These are phyloP conservation scores for Corapipo altera DNA, from an alignment of 2,113 vertebrate genomes.

Conservation along the genomic window DNA sequence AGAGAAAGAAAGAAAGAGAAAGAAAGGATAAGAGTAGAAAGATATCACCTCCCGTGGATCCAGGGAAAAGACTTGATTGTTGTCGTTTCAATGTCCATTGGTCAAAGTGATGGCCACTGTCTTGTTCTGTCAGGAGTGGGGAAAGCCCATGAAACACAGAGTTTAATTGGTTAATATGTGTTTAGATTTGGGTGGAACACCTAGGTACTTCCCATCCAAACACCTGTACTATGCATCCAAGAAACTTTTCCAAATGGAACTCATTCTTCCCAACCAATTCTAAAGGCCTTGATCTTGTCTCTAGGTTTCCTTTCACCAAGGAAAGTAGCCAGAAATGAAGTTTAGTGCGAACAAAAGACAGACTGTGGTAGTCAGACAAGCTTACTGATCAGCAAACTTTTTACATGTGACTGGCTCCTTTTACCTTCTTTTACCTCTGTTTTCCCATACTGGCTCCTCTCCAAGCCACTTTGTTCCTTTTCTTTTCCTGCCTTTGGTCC, in stretches of 20 bases:
- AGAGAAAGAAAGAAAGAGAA: not conserved
- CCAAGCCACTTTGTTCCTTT: not conserved
- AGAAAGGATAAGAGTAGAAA: not conserved
- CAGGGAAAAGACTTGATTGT: not conserved
- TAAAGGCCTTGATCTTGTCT: not conserved
- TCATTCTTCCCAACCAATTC: not conserved
- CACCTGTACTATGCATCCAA: not conserved
- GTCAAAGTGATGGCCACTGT: not conserved
- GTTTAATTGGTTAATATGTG: not conserved
- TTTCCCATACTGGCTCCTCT: not conserved
- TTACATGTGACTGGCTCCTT: not conserved
- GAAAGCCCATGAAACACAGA: not conserved
- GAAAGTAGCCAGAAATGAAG: not conserved
- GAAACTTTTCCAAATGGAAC: not conserved
- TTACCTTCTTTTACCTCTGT: not conserved
- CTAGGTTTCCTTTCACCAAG: not conserved
- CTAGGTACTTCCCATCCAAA: not conserved
- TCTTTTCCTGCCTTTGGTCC: not conserved
- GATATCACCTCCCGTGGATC: rapidly evolving
- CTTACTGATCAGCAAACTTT: not conserved
- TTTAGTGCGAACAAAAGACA: not conserved
- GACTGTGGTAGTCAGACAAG: not conserved
- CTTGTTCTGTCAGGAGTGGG: rapidly evolving
- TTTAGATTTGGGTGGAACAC: not conserved
- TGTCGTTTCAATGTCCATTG: not conserved